Percentiles rank a stretch among this genome's conserved stretches.
phyloP scores from a whole-genome alignment of 2,888 invertebrate genomes.

The Clusia tigrina region DNA sequence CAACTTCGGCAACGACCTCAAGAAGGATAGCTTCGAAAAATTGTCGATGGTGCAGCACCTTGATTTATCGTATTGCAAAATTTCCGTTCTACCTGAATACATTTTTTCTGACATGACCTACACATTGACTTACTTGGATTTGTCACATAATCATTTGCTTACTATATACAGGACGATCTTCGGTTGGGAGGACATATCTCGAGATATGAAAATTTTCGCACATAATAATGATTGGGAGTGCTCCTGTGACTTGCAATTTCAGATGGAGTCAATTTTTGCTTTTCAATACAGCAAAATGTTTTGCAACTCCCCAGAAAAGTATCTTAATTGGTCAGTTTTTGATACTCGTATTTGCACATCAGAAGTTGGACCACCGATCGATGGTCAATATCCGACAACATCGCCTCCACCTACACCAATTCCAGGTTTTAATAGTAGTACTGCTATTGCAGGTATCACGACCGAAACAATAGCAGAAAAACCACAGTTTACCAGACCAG shows the following conservation, averaged over 20 bases:
- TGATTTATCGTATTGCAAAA: constrained; percentile 45
- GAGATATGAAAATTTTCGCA: constrained; percentile 38
- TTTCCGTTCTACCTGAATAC: constrained; percentile 42
- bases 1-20: constrained; percentile 39
- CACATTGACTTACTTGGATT: constrained; percentile 45
- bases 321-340: constrained; percentile 33
- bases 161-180: constrained; percentile 45
- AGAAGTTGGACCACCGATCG: too few species aligned
- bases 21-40: constrained; percentile 38
- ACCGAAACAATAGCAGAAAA: not conserved
- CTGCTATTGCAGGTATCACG: not conserved
- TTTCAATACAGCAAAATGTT: constrained; percentile 31
- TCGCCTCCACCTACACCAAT: not conserved
- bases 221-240: constrained; percentile 50
- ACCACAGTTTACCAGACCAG: not conserved
- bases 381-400: not conserved
- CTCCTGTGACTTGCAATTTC: constrained; percentile 40
- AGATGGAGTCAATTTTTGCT: constrained; percentile 40
- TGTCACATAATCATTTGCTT: constrained; percentile 49
- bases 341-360: constrained; percentile 40
- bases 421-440: not conserved
- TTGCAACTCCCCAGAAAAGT: constrained; percentile 40
- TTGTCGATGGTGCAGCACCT: constrained; percentile 48
- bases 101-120: constrained; percentile 42
- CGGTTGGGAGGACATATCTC: constrained; percentile 35